Evolutionary conservation across 2,113 vertebrate genomes (phyloP).

Genomic region (Sylvicapra grimmia): DNA sequence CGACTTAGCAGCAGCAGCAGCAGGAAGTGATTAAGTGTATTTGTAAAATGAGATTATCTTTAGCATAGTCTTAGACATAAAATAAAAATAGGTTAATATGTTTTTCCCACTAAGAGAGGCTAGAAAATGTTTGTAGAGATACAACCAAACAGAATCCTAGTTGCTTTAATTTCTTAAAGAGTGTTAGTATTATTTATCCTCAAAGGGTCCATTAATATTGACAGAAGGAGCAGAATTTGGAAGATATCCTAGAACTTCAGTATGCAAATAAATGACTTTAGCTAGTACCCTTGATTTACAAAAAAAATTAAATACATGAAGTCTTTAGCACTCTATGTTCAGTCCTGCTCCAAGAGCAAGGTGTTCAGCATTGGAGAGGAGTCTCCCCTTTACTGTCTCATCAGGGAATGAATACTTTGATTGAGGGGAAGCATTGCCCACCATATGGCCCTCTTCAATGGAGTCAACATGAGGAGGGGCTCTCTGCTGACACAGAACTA

Average conservation of each 20-base stretch:
- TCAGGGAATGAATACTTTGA: not conserved
- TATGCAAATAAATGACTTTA: conserved; percentile 38
- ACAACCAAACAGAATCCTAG: not conserved
- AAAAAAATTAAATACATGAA: not conserved
- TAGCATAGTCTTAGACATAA: not conserved
- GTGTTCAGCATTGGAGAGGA: not conserved
- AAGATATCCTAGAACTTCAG: conserved; percentile 39
- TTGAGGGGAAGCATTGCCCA: not conserved
- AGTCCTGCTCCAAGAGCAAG: not conserved
- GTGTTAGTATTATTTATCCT: not conserved
- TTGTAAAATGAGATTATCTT: conserved; percentile 18
- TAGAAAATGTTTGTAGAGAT: not conserved
- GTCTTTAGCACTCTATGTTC: not conserved
- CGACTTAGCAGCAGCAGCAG: too few relatives aligned
- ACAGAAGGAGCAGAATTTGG: conserved; percentile 30
- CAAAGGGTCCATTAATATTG: conserved; percentile 25
- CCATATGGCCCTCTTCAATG: conserved; percentile 42
- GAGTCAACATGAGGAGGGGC: conserved; percentile 22
- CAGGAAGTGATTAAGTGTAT: not conserved
- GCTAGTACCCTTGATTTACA: conserved; percentile 3
- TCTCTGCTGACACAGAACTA: conserved; percentile 60
- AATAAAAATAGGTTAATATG: not conserved
- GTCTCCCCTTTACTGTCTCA: not conserved
- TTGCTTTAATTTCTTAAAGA: conserved; percentile 5
- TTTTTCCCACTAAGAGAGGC: not conserved